A percentile compares a stretch with the other conserved stretches of the same genome.
phyloP scores from a whole-genome alignment of 1,140 invertebrate genomes.

The Lethocerus indicus region DNA sequence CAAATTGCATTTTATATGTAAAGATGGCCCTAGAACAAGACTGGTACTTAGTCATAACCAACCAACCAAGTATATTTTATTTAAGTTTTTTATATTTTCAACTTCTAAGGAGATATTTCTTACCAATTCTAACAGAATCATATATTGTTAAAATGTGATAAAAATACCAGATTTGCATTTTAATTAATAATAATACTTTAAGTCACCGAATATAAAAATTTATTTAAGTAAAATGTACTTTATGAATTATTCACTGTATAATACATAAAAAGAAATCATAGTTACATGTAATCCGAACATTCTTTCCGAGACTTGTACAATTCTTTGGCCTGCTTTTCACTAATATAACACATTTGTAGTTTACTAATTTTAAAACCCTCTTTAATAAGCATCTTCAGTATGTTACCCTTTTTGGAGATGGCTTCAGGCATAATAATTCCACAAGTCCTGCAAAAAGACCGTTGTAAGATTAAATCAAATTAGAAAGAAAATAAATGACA shows the following conservation, averaged over 20 bases:
- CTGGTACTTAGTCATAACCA: background rate
- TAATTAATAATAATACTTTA: background rate
- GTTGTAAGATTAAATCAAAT: too few relatives aligned
- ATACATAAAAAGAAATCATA: background rate
- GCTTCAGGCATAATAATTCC: constrained; percentile 54
- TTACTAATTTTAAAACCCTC: constrained; percentile 51
- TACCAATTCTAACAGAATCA: too few relatives aligned
- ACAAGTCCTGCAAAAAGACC: constrained; percentile 50
- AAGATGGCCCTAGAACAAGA: background rate
- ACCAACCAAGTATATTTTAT: background rate
- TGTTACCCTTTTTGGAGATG: constrained; percentile 50
- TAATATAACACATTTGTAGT: constrained; percentile 53
- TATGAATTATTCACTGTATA: background rate
- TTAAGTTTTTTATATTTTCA: too few relatives aligned
- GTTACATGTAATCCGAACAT: background rate
- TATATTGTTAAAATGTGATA: too few relatives aligned
- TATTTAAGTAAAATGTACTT: background rate
- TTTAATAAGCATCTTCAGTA: constrained; percentile 44
- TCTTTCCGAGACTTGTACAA: constrained; percentile 31
- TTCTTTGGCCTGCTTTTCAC: constrained; percentile 32
- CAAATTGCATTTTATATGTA: background rate
- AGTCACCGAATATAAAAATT: background rate
- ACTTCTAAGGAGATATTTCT: too few relatives aligned
- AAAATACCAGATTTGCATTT: too few relatives aligned
- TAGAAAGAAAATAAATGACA: too few relatives aligned